These are phyloP conservation scores for Eira barbara DNA, from an alignment of 2,113 vertebrate genomes.

Conservation along the genomic window DNA sequence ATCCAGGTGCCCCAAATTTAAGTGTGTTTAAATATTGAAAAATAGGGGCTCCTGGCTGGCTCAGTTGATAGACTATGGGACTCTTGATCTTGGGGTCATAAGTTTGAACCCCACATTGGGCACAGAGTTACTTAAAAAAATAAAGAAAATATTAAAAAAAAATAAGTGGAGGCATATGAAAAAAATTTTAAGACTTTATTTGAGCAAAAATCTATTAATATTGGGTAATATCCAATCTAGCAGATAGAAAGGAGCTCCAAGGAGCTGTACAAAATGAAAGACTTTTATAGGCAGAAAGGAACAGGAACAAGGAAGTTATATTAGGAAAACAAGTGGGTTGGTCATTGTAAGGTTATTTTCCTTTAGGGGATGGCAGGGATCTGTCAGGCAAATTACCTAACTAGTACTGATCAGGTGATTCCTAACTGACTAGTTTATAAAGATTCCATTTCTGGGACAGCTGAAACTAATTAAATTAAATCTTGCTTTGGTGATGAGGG, in stretches of 20 bases:
- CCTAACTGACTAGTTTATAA: neutral
- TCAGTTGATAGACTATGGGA: neutral
- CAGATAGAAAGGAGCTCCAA: neutral
- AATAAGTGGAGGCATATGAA: neutral
- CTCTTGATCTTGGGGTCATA: neutral
- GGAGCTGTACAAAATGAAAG: neutral
- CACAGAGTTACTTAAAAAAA: neutral
- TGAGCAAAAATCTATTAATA: neutral
- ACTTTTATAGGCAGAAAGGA: neutral
- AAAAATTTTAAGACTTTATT: neutral
- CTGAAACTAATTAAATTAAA: neutral
- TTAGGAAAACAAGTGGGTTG: neutral
- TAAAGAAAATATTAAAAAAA: neutral
- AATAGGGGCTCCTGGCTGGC: neutral
- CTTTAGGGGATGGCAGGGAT: neutral
- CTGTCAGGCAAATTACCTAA: neutral
- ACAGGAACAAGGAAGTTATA: neutral
- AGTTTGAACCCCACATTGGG: neutral
- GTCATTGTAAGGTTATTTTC: neutral
- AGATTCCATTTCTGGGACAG: neutral
- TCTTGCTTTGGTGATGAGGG: neutral
- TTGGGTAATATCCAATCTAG: neutral
- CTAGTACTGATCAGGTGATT: neutral
- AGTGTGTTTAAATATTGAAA: neutral
- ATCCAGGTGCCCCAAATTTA: neutral